Evolutionary conservation across 2,888 invertebrate species (phyloP).

Genomic region (Eupithecia insigniata): DNA sequence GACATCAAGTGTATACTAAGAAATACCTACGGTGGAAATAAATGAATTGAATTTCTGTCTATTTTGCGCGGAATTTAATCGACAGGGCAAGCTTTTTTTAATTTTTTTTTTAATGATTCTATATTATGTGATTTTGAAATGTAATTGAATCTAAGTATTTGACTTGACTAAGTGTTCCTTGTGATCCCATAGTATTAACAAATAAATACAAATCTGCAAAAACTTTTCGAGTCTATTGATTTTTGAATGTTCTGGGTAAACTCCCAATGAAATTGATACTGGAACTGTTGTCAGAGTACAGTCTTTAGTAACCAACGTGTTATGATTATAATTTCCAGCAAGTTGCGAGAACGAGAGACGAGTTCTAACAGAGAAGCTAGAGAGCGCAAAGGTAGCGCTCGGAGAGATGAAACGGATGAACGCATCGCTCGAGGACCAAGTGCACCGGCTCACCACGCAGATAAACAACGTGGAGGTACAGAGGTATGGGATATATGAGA

Average conservation of each 20-base stretch:
- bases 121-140: too few species aligned
- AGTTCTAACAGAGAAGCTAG: constrained; percentile 91
- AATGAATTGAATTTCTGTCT: not conserved
- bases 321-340: constrained; percentile 64
- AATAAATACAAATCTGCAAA: too few species aligned
- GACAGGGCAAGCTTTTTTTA: not conserved
- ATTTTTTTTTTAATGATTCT: too few species aligned
- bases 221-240: too few species aligned
- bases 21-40: too few species aligned
- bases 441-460: constrained; percentile 91
- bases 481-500: constrained; percentile 62
- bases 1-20: too few species aligned
- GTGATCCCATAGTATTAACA: too few species aligned
- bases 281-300: too few species aligned
- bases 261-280: not conserved
- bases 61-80: not conserved
- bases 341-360: constrained; percentile 94
- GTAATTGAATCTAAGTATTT: too few species aligned
- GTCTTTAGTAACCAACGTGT: too few species aligned
- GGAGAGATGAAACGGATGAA: constrained; percentile 89
- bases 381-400: constrained; percentile 88
- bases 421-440: constrained; percentile 90
- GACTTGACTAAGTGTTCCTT: too few species aligned
- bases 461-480: constrained; percentile 92
- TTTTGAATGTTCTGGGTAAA: too few species aligned